These are phyloP conservation scores for Malachius bipustulatus DNA, from an alignment of 2,888 invertebrate species.

Conservation along the genomic window DNA sequence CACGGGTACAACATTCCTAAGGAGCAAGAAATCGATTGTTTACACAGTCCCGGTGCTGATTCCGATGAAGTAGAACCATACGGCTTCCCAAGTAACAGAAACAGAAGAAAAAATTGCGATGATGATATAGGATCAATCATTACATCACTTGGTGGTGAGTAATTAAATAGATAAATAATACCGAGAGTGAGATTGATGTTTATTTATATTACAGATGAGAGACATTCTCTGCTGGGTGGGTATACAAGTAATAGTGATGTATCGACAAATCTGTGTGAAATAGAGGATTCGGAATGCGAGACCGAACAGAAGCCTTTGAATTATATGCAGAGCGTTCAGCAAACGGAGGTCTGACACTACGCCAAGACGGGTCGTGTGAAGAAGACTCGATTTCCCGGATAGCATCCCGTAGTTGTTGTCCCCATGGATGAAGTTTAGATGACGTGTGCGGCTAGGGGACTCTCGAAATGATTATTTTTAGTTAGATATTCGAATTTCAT, in stretches of 20 bases:
- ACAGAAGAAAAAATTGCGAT: constrained; percentile 39
- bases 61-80: constrained; percentile 41
- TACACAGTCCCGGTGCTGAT: constrained; percentile 35
- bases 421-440: constrained; percentile 19
- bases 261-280: constrained; percentile 82
- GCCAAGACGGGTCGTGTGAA: constrained; percentile 21
- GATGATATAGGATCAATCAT: constrained; percentile 57
- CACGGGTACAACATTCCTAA: constrained; percentile 52
- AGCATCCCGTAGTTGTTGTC: constrained; percentile 25
- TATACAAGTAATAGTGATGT: constrained; percentile 72
- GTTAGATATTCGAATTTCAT: neutral
- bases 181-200: too few relatives aligned
- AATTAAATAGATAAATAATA: too few relatives aligned
- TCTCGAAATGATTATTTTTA: neutral
- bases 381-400: constrained; percentile 30
- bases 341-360: constrained; percentile 35
- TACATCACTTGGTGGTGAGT: constrained; percentile 53
- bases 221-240: constrained; percentile 62
- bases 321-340: constrained; percentile 32
- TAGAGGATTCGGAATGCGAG: constrained; percentile 78
- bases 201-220: constrained; percentile 45
- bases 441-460: neutral
- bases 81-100: constrained; percentile 39
- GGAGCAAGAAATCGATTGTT: constrained; percentile 48
- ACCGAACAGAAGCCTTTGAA: constrained; percentile 37